These are phyloP conservation scores for Drosophila histrio DNA, from an alignment of 2,888 invertebrate species.

Conservation along the genomic window DNA sequence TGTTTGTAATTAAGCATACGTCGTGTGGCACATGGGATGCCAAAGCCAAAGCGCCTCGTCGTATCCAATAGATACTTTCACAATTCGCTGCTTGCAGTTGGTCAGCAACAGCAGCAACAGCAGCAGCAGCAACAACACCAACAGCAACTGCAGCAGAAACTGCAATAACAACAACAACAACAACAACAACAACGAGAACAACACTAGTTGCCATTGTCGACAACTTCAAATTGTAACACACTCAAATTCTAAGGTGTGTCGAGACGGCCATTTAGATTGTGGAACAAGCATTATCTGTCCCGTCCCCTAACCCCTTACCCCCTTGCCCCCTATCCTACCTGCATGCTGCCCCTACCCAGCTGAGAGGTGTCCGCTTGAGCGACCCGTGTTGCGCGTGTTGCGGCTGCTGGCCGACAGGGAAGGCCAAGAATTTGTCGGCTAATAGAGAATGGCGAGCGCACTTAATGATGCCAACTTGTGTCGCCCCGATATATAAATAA, in stretches of 20 bases:
- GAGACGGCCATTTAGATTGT: slow-evolving; percentile 80
- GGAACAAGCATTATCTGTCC: slow-evolving; percentile 75
- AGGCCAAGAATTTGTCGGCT: slow-evolving; percentile 80
- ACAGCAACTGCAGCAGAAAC: no score
- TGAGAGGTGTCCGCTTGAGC: slow-evolving; percentile 52
- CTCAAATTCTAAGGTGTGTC: slow-evolving; percentile 78
- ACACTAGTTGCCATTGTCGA: slow-evolving; percentile 70
- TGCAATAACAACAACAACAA: slow-evolving; percentile 29
- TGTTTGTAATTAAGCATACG: slow-evolving; percentile 80
- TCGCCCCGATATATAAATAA: slow-evolving; percentile 42
- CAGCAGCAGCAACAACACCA: slow-evolving; percentile 28
- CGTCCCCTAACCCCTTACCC: neutral
- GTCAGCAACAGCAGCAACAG: slow-evolving; percentile 50
- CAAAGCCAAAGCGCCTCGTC: slow-evolving; percentile 54
- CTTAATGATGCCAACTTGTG: slow-evolving; percentile 78
- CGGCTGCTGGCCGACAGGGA: slow-evolving; percentile 68
- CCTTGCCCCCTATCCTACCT: neutral
- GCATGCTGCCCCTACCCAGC: slow-evolving; percentile 4
- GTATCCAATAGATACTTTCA: slow-evolving; percentile 71
- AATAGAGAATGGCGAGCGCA: slow-evolving; percentile 79
- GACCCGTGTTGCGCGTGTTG: slow-evolving; percentile 37
- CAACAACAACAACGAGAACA: slow-evolving; percentile 41
- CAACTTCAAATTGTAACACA: slow-evolving; percentile 80
- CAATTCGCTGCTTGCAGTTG: slow-evolving; percentile 73
- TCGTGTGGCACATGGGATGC: slow-evolving; percentile 80